Percentiles rank a stretch among this genome's conserved stretches.
Conservation (phyloP, 2,888 invertebrate species). For the Lymantria monacha region DNA sequence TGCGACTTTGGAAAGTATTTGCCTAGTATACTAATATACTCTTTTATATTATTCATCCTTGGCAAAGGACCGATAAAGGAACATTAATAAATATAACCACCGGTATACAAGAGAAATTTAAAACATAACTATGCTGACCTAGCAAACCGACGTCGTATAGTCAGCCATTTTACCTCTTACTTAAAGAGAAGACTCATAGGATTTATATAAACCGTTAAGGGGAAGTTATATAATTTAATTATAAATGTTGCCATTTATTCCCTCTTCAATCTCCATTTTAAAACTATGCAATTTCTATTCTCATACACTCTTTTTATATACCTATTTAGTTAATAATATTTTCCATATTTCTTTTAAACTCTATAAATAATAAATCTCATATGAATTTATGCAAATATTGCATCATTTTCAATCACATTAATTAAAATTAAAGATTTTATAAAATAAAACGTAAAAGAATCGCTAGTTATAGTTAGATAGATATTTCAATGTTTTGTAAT, state of each 20-base stretch:
- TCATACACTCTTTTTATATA: constrained; percentile 10
- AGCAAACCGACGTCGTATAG: too few relatives aligned
- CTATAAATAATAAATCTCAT: background rate
- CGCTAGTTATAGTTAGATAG: constrained; percentile 6
- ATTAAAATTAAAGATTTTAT: constrained; percentile 1
- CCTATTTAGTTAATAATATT: background rate
- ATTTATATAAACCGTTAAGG: too few relatives aligned
- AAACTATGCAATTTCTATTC: constrained; percentile 12
- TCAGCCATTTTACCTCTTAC: too few relatives aligned
- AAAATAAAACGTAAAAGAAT: background rate
- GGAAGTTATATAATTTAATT: too few relatives aligned
- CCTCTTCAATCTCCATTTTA: background rate
- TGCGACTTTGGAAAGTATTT: too few relatives aligned
- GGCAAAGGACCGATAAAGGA: too few relatives aligned
- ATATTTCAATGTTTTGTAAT: constrained; percentile 1
- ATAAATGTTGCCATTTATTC: constrained; percentile 15
- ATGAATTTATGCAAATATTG: constrained; percentile 3
- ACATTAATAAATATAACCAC: too few relatives aligned
- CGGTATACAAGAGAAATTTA: too few relatives aligned
- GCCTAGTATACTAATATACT: too few relatives aligned
- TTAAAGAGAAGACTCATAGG: too few relatives aligned
- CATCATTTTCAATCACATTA: constrained; percentile 4
- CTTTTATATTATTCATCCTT: too few relatives aligned
- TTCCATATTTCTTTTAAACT: background rate
- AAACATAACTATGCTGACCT: too few relatives aligned